phyloP scores from a whole-genome alignment of 2,888 invertebrate species.

The Meteorus cinctellus region DNA sequence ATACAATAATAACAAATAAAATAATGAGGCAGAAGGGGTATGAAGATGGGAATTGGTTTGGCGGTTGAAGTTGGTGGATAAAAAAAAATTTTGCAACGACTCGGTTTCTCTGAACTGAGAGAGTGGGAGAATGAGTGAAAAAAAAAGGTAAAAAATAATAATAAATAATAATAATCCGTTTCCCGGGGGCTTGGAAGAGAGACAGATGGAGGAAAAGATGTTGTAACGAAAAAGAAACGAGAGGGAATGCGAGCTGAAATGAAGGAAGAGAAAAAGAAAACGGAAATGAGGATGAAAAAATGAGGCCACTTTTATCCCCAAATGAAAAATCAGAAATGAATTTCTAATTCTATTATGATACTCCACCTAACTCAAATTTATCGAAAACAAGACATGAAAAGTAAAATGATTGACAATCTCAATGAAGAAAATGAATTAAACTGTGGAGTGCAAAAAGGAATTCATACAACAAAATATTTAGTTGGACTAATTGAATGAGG shows the following conservation, averaged over 20 bases:
- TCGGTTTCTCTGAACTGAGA: slow-evolving; percentile 7
- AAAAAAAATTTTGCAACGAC: slow-evolving; percentile 14
- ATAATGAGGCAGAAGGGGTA: slow-evolving; percentile 13
- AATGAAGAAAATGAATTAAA: no score
- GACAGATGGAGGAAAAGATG: neutral
- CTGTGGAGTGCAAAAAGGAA: no score
- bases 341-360: no score
- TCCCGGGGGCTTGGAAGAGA: slow-evolving; percentile 7
- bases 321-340: no score
- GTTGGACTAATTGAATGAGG: no score
- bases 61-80: slow-evolving; percentile 25
- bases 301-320: neutral
- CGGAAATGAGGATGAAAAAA: slow-evolving; percentile 12
- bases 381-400: no score
- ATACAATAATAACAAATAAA: slow-evolving; percentile 23
- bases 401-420: no score
- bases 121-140: neutral
- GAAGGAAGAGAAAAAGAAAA: neutral
- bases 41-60: slow-evolving; percentile 29
- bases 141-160: neutral
- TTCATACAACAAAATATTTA: no score
- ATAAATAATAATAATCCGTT: slow-evolving; percentile 23
- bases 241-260: neutral
- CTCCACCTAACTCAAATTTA: no score
- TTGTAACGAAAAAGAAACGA: neutral